Base-by-base conservation (phyloP, 2,888 invertebrate species). In the Tenthredo mesomela region DNA sequence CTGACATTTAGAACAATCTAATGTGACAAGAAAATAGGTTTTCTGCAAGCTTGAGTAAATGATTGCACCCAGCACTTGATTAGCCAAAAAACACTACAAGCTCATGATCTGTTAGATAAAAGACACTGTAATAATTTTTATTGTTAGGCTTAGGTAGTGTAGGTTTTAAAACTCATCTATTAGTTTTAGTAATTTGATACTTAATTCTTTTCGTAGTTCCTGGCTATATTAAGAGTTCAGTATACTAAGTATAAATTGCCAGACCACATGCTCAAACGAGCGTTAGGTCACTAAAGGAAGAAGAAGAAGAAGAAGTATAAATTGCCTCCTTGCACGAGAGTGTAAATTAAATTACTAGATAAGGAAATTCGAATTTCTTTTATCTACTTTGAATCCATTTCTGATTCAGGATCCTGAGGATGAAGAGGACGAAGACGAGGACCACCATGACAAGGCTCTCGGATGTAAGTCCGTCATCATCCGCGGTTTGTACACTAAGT, bases 391-490 rank as follows among this genome's bases (percentile, higher is more conserved):
- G 7, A 9, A 21, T 58, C 21, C 40, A 7, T 80, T 91, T 90
- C 90, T 90, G 88, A 93, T 93, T 85, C 92, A 95, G 95, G 95
- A 95, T 90, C 94, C 95, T 86, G 95, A 96, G 93, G 96, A 96
- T 85, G 96, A 96, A 86, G 96, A 96, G 84, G 96, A 96, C 33
- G 97, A 97, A 87, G 97, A 97, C 33, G 96, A 96, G 65, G 96
- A 96, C 82, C 88, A 88, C 87, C 90, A 92, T 93, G 91, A 89
- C 90, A 92, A 93, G 91, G 90, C 89, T 91, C 89, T 89, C 91
- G 91, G 89, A 88, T 89, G 90, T 92, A 92, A 93, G 92, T 93
- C 89, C 90, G 91, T 91, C 90, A 91, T 93, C 92, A 91, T 92
- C 89, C 89, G 90, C 91, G 87, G 90, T 90, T 89, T 89, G 89